Conservation (phyloP, 1,140 invertebrate genomes). For the Mactra quadrangularis region DNA sequence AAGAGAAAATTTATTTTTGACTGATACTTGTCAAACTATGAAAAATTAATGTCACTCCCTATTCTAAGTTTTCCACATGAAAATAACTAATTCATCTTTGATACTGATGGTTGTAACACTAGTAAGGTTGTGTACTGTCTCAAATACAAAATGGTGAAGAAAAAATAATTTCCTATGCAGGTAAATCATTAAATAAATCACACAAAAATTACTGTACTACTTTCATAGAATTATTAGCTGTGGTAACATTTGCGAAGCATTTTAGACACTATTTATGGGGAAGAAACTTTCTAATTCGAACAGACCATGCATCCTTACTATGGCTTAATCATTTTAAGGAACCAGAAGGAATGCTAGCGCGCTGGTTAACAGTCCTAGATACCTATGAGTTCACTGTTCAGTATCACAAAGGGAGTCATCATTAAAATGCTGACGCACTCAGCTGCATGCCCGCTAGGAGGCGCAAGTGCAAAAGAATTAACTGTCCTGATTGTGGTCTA, state of each 20-base stretch:
- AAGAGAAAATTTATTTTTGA: constrained; percentile 20
- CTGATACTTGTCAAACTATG: not conserved
- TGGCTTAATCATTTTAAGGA: constrained; percentile 30
- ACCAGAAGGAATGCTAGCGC: constrained; percentile 11
- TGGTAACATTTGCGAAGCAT: constrained; percentile 15
- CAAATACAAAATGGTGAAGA: constrained; percentile 18
- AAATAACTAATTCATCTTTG: constrained; percentile 2
- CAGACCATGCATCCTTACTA: constrained; percentile 7
- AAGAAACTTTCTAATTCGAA: constrained; percentile 25
- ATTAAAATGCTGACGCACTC: constrained; percentile 9
- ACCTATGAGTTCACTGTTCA: constrained; percentile 13
- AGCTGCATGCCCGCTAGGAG: not conserved
- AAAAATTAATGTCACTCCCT: constrained; percentile 65
- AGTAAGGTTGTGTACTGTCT: constrained; percentile 18
- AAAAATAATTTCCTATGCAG: constrained; percentile 31
- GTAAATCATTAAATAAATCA: constrained; percentile 23
- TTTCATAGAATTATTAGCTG: constrained; percentile 3
- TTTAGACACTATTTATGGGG: constrained; percentile 37
- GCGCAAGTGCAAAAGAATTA: not conserved
- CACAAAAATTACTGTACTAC: constrained; percentile 38
- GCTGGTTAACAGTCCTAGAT: not conserved
- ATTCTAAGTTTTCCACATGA: constrained; percentile 31
- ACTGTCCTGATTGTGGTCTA: not conserved
- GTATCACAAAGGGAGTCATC: not conserved
- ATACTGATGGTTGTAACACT: constrained; percentile 35